These are phyloP conservation scores for Lasioglossum leucozonium DNA, from an alignment of 2,888 invertebrate genomes.

Conservation along the genomic window DNA sequence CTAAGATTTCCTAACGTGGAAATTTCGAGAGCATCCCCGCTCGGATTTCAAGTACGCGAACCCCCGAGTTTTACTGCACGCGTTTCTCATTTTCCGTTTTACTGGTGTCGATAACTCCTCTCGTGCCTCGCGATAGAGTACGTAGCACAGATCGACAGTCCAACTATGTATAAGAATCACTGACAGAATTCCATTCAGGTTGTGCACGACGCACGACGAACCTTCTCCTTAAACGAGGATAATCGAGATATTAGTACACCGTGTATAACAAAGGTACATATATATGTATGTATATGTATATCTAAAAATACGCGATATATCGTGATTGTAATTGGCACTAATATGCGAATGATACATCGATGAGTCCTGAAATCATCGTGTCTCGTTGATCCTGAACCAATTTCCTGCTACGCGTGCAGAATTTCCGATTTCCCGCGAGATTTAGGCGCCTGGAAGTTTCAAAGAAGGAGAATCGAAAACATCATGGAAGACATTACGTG, in stretches of 20 bases:
- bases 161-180: background rate
- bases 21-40: background rate
- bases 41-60: background rate
- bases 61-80: background rate
- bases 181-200: background rate
- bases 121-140: background rate
- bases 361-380: background rate
- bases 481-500: background rate
- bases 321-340: background rate
- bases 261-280: background rate
- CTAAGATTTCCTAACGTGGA: background rate
- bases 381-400: background rate
- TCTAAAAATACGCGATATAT: background rate
- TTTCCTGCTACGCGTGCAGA: background rate
- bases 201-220: background rate
- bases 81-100: background rate
- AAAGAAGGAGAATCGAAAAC: background rate
- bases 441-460: background rate
- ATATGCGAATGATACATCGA: background rate
- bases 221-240: background rate
- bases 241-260: background rate
- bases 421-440: background rate
- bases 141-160: slow-evolving; percentile 3
- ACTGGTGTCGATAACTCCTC: background rate
- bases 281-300: no score